These are phyloP conservation scores for Pristis pectinata DNA, from an alignment of 2,797 vertebrate species.

Conservation along the genomic window DNA sequence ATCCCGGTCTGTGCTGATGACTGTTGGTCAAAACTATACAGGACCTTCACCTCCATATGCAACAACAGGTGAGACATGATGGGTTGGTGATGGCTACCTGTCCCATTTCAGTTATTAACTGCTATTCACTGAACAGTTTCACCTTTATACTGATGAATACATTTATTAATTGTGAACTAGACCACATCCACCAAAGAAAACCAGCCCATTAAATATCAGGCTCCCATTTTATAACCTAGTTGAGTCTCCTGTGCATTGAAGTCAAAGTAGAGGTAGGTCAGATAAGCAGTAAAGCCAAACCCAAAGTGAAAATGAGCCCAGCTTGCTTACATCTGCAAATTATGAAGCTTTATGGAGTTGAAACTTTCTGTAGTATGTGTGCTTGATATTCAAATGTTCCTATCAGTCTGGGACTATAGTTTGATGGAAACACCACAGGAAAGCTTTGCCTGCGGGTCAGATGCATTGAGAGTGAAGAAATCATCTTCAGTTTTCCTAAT, in stretches of 20 bases:
- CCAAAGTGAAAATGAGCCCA: too few relatives aligned
- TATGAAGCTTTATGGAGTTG: neutral
- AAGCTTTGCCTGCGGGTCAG: neutral
- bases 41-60: constrained; percentile 70
- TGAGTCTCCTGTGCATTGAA: too few relatives aligned
- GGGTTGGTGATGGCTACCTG: neutral
- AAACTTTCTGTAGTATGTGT: neutral
- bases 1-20: constrained; percentile 32
- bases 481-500: neutral
- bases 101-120: neutral
- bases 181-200: too few relatives aligned
- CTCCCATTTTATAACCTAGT: too few relatives aligned
- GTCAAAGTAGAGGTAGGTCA: too few relatives aligned
- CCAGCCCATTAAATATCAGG: too few relatives aligned
- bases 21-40: constrained; percentile 54
- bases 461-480: neutral
- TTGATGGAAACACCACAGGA: neutral
- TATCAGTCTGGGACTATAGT: neutral
- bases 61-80: constrained; percentile 70
- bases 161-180: too few relatives aligned
- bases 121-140: neutral
- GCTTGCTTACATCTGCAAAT: neutral
- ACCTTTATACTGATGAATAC: neutral
- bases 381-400: neutral
- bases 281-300: too few relatives aligned